These are phyloP conservation scores for Matsumyia berberina DNA, from an alignment of 2,888 invertebrate genomes.

Conservation along the genomic window DNA sequence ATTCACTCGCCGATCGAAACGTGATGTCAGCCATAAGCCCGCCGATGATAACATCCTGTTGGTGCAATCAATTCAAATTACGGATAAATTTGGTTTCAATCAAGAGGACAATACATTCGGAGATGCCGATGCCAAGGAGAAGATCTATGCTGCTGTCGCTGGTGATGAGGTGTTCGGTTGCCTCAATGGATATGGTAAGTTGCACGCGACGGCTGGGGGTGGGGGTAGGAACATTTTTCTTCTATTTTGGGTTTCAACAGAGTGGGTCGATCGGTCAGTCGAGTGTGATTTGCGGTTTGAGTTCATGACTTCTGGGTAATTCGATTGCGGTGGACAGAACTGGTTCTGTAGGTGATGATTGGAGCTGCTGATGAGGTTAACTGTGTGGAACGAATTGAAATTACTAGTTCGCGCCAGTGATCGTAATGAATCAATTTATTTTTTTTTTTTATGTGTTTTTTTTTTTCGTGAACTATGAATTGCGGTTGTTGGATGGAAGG, in stretches of 20 bases:
- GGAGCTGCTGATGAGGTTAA: slow-evolving; percentile 67
- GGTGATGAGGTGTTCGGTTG: slow-evolving; percentile 84
- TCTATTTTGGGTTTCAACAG: slow-evolving; percentile 54
- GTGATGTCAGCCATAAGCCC: slow-evolving; percentile 84
- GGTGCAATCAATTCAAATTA: slow-evolving; percentile 96
- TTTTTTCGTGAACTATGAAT: slow-evolving; percentile 6
- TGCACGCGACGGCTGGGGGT: not conserved
- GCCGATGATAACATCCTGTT: slow-evolving; percentile 92
- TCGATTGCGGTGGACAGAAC: slow-evolving; percentile 58
- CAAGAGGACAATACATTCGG: slow-evolving; percentile 85
- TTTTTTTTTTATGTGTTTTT: not conserved
- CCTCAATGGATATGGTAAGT: slow-evolving; percentile 84
- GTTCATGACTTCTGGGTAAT: slow-evolving; percentile 76
- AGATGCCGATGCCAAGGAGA: slow-evolving; percentile 87
- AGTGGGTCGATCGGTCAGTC: slow-evolving; percentile 76
- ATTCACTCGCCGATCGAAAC: slow-evolving; percentile 79
- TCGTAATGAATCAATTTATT: slow-evolving; percentile 77
- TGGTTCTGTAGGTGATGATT: slow-evolving; percentile 66
- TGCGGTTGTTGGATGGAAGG: slow-evolving; percentile 19
- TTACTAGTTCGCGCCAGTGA: slow-evolving; percentile 53
- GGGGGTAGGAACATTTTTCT: not conserved
- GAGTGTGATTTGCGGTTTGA: slow-evolving; percentile 73
- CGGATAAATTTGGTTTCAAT: slow-evolving; percentile 96
- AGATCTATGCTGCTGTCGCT: slow-evolving; percentile 89
- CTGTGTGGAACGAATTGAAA: slow-evolving; percentile 70